A percentile compares a stretch with the other conserved stretches of the same genome.
phyloP scores from a whole-genome alignment of 2,888 invertebrate genomes.

The Orthosia gothica region DNA sequence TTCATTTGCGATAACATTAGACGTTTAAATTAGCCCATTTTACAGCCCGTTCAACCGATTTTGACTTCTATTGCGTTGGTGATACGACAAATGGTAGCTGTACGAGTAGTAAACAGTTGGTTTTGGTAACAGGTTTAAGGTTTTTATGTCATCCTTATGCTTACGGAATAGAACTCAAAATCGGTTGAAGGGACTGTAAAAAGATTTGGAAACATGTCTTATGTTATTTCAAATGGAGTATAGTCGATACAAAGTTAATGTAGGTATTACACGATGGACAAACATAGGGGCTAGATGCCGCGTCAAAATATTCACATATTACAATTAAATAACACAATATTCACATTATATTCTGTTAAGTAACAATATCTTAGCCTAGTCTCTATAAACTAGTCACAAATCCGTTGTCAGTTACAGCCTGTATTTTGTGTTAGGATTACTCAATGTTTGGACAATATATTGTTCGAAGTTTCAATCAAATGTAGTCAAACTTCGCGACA shows the following conservation, averaged over 20 bases:
- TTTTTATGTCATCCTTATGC: no score
- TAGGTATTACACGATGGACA: slow-evolving; percentile 75
- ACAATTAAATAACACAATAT: slow-evolving; percentile 87
- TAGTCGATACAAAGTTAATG: slow-evolving; percentile 72
- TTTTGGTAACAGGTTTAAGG: no score
- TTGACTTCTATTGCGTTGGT: no score
- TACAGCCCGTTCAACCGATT: no score
- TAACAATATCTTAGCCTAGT: slow-evolving; percentile 85
- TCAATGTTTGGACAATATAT: slow-evolving; percentile 68
- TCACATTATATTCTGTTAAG: slow-evolving; percentile 86
- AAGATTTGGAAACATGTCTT: no score
- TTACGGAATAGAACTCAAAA: no score
- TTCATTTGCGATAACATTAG: no score
- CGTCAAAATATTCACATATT: slow-evolving; percentile 84
- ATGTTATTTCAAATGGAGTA: no score
- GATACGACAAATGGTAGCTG: no score
- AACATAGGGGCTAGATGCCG: slow-evolving; percentile 74
- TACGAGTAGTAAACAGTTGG: no score
- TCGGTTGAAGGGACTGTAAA: no score
- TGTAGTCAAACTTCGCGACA: slow-evolving; percentile 55
- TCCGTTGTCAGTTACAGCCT: slow-evolving; percentile 90
- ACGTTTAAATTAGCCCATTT: no score
- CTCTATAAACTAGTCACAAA: slow-evolving; percentile 86
- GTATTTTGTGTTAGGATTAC: slow-evolving; percentile 81
- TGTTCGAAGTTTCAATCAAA: slow-evolving; percentile 56